Base-by-base conservation (phyloP, 2,113 vertebrate genomes). In the Castor canadensis region DNA sequence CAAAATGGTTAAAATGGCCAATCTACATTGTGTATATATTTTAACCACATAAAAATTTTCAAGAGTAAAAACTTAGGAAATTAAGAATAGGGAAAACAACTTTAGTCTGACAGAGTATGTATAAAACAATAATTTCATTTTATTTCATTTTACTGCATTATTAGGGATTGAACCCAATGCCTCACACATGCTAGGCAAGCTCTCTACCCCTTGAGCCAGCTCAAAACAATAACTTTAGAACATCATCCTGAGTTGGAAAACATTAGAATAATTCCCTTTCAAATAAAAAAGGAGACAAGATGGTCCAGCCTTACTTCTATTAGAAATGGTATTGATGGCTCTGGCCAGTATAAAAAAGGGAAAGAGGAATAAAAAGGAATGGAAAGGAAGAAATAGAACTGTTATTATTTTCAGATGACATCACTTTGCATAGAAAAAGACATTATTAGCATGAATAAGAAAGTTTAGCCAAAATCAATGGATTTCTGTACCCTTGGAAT, bases 361-460 rank as follows among this genome's bases (percentile, higher is more conserved):
- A 88, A 71, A 87, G 43, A 69, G n/a, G 84, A 49, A 35, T 67
- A 86, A 40, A 28, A 82, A 56, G 12, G 8, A 62, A 54, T 79
- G 43, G 9, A 13, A 92, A 89, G 26, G 35, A 92, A 95, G 35
- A 86, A 89, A 79, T 54, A 64, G 32, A 81, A 66, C 30, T 58
- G 40, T 54, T 72, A 79, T 83, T 95, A 47, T 93, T 93, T 82
- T 96, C 83, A 96, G 32, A 73, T 66, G 60, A 92, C 4, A 40
- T 81, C 40, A 88, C 26, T 62, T 73, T 71, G 3, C 40, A 58
- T 4, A 22, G 24, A 60, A 91, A 49, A 91, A 49, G 86, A 47
- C 79, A 81, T 75, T 64, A 83, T 81, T 69, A 91, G 45, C 85
- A 86, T 83, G 66, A 82, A 86, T 52, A 87, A 73, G 13, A 69